Evolutionary conservation across 2,113 vertebrate species (phyloP).

Genomic region (Sylvilagus bachmani): DNA sequence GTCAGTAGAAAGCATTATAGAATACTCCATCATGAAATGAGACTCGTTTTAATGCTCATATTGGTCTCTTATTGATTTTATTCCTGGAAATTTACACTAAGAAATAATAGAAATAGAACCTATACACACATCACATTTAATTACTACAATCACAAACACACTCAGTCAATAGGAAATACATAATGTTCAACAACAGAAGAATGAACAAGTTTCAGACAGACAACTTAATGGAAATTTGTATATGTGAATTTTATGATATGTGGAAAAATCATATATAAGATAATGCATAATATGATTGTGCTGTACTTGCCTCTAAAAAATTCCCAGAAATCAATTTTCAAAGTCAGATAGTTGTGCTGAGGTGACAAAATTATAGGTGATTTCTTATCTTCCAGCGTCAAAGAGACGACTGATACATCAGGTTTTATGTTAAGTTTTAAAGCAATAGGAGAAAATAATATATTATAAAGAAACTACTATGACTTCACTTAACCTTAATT

Average conservation of each 20-base stretch:
- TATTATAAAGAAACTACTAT: neutral
- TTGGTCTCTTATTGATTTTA: neutral
- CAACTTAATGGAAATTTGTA: neutral
- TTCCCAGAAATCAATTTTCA: neutral
- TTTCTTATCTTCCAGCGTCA: neutral
- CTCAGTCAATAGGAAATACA: neutral
- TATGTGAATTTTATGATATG: neutral
- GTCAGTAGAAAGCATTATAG: neutral
- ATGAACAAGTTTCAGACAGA: neutral
- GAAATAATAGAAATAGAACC: neutral
- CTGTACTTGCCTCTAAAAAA: neutral
- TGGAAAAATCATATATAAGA: neutral
- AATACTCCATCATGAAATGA: neutral
- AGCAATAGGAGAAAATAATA: neutral
- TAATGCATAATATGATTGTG: neutral
- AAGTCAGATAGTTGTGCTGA: neutral
- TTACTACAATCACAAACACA: neutral
- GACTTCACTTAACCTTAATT: neutral
- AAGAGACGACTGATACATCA: neutral
- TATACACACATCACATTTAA: neutral
- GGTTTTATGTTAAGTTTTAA: neutral
- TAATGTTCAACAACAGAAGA: neutral
- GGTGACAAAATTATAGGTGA: neutral
- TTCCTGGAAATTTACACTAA: slow-evolving; percentile 3
- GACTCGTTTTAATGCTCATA: neutral